phyloP scores from a whole-genome alignment of 2,797 vertebrate genomes.

The Okamejei kenojei region DNA sequence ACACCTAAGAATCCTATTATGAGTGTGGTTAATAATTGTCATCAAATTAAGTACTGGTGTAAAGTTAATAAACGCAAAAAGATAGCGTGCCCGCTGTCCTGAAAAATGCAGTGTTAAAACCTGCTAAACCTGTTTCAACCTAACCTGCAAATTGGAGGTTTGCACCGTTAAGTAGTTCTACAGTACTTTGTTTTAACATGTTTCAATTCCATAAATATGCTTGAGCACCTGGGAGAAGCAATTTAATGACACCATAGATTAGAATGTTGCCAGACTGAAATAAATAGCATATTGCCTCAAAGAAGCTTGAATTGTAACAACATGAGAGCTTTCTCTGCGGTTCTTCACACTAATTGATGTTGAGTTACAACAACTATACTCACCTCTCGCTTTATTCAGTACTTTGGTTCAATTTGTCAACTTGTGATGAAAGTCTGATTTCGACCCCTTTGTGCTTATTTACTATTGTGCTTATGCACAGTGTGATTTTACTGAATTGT shows the following conservation, averaged over 20 bases:
- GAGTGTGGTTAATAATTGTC: background rate
- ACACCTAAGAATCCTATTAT: background rate
- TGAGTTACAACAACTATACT: too few species aligned
- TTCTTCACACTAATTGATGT: too few species aligned
- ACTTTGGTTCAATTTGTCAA: too few species aligned
- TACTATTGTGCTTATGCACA: too few species aligned
- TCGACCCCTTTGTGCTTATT: too few species aligned
- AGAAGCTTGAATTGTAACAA: background rate
- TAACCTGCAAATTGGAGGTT: constrained; percentile 21
- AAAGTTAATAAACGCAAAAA: constrained; percentile 8
- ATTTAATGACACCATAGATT: background rate
- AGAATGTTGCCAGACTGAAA: background rate
- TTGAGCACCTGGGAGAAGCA: background rate
- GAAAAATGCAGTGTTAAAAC: constrained; percentile 12
- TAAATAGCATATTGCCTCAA: background rate
- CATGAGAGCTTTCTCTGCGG: background rate
- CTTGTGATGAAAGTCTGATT: too few species aligned
- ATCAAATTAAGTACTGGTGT: constrained; percentile 10
- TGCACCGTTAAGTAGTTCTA: too few species aligned
- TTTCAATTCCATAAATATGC: background rate
- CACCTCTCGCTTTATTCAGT: too few species aligned
- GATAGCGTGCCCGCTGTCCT: background rate
- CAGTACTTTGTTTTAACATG: background rate
- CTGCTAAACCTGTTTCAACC: background rate
- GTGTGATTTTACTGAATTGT: too few species aligned